A percentile compares a stretch with the other conserved stretches of the same genome.
These are phyloP conservation scores for Meleagris gallopavo DNA, from an alignment of 2,113 vertebrate genomes.

Conservation along the genomic window DNA sequence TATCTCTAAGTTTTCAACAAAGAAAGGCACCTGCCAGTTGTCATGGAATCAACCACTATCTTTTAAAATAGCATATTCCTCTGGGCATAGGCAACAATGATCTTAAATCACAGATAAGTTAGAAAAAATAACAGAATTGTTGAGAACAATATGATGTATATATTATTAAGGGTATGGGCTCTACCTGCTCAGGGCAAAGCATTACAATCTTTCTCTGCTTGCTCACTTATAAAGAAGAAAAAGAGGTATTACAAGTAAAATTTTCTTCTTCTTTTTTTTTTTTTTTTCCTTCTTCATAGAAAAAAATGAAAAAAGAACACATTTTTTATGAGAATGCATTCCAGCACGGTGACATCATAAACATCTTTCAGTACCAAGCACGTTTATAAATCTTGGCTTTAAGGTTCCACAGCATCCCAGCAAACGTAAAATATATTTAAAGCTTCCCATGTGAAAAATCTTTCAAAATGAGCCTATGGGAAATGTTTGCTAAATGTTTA, in stretches of 20 bases:
- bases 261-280: background rate
- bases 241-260: background rate
- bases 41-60: slow-evolving; percentile 12
- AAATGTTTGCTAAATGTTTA: background rate
- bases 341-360: background rate
- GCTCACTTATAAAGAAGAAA: background rate
- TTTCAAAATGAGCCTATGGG: background rate
- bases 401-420: background rate
- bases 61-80: background rate
- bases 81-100: background rate
- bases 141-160: background rate
- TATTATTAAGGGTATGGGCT: background rate
- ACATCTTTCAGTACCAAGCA: background rate
- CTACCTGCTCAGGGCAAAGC: background rate
- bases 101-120: slow-evolving; percentile 15
- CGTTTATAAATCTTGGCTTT: background rate
- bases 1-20: slow-evolving; percentile 17
- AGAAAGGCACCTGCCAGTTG: background rate
- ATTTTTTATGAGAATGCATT: slow-evolving; percentile 3
- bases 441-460: background rate
- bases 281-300: background rate
- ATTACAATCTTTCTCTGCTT: background rate
- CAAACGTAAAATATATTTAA: background rate
- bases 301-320: background rate
- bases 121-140: background rate